These are phyloP conservation scores for Operophtera brumata DNA, from an alignment of 2,888 invertebrate genomes.

Conservation along the genomic window DNA sequence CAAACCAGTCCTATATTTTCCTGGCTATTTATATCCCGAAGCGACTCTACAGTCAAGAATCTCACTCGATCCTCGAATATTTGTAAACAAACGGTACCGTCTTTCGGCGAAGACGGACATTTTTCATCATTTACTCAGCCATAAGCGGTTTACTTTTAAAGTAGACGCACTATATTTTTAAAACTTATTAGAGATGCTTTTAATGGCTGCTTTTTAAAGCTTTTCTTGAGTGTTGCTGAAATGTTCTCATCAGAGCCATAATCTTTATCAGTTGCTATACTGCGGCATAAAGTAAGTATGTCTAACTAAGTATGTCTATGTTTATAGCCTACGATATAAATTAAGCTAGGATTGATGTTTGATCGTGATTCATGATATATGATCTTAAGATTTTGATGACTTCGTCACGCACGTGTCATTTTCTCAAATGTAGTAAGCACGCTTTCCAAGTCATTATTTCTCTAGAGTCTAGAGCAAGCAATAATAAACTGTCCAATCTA, in stretches of 20 bases:
- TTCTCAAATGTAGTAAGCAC: too few relatives aligned
- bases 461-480: too few relatives aligned
- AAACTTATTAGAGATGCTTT: slow-evolving; percentile 20
- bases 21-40: slow-evolving; percentile 17
- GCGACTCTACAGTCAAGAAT: slow-evolving; percentile 6
- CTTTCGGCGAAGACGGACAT: slow-evolving; percentile 44
- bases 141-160: slow-evolving; percentile 59
- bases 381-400: too few relatives aligned
- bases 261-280: too few relatives aligned
- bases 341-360: too few relatives aligned
- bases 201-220: slow-evolving; percentile 11
- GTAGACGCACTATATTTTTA: slow-evolving; percentile 23
- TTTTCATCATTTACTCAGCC: slow-evolving; percentile 66
- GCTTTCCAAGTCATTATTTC: too few relatives aligned
- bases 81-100: slow-evolving; percentile 41
- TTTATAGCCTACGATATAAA: too few relatives aligned
- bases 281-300: too few relatives aligned
- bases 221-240: neutral
- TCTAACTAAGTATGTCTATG: too few relatives aligned
- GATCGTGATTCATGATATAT: too few relatives aligned
- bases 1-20: slow-evolving; percentile 8
- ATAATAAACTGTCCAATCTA: slow-evolving; percentile 3
- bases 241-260: neutral
- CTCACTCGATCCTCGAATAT: slow-evolving; percentile 22
- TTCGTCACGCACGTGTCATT: too few relatives aligned